Conservation (phyloP, 2,888 invertebrate species). For the Brassicogethes aeneus region DNA sequence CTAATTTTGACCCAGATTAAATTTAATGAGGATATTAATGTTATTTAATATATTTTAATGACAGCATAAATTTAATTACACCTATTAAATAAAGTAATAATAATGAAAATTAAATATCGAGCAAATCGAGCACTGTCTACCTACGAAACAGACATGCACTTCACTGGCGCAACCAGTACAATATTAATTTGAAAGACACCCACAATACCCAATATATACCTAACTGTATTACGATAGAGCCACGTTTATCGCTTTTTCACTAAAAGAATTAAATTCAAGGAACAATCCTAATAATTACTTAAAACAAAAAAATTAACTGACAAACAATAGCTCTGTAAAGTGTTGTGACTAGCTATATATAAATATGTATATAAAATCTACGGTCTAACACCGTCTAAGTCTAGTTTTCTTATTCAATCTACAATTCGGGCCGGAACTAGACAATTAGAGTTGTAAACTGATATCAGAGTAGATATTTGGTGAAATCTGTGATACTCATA, state of each 20-base stretch:
- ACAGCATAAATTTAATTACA: too few species aligned
- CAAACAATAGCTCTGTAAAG: not conserved
- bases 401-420: conserved; percentile 14
- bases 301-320: too few species aligned
- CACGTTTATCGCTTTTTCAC: not conserved
- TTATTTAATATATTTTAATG: too few species aligned
- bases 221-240: not conserved
- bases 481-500: too few species aligned
- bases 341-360: not conserved
- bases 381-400: conserved; percentile 15
- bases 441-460: conserved; percentile 14
- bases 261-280: too few species aligned
- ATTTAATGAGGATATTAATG: too few species aligned
- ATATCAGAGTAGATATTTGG: too few species aligned
- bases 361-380: conserved; percentile 4
- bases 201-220: conserved; percentile 12
- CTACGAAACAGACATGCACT: conserved; percentile 29
- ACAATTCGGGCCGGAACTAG: conserved; percentile 19
- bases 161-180: conserved; percentile 14
- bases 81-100: conserved; percentile 1
- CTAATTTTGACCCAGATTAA: too few species aligned
- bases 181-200: conserved; percentile 21
- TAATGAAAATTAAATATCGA: conserved; percentile 5
- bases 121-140: conserved; percentile 34
- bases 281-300: too few species aligned